A percentile compares a stretch with the other conserved stretches of the same genome.
phyloP scores from a whole-genome alignment of 2,113 vertebrate genomes.

The Oncorhynchus nerka region DNA sequence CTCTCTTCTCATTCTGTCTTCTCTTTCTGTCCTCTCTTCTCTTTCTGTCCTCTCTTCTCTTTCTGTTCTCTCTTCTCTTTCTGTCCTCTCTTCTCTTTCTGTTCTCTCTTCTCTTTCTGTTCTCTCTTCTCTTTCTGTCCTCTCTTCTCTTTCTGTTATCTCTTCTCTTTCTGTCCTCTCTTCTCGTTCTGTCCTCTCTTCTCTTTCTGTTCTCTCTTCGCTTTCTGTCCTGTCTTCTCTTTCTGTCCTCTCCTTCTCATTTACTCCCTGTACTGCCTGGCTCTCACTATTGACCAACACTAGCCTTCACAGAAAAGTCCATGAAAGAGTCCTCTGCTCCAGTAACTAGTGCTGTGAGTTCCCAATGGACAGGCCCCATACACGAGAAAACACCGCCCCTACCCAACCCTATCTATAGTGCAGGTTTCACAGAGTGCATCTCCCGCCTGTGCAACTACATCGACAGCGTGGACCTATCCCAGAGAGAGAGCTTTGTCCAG shows the following conservation, averaged over 20 bases:
- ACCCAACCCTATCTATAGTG: conserved; percentile 35
- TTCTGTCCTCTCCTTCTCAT: not conserved
- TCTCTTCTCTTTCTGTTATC: too few species aligned
- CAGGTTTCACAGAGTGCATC: conserved; percentile 45
- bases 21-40: too few species aligned
- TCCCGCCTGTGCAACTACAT: conserved; percentile 41
- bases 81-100: not conserved
- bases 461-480: conserved; percentile 38
- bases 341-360: not conserved
- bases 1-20: not conserved
- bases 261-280: not conserved
- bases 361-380: conserved; percentile 4
- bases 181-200: too few species aligned
- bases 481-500: conserved; percentile 34
- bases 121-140: not conserved
- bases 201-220: too few species aligned
- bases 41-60: too few species aligned
- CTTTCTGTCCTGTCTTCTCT: too few species aligned
- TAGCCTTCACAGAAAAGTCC: conserved; percentile 9
- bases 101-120: not conserved
- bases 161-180: not conserved
- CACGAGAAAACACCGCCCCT: not conserved
- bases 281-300: not conserved
- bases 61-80: not conserved
- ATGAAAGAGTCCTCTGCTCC: conserved; percentile 3